Conservation (phyloP, 2,888 invertebrate genomes). For the Actias luna region DNA sequence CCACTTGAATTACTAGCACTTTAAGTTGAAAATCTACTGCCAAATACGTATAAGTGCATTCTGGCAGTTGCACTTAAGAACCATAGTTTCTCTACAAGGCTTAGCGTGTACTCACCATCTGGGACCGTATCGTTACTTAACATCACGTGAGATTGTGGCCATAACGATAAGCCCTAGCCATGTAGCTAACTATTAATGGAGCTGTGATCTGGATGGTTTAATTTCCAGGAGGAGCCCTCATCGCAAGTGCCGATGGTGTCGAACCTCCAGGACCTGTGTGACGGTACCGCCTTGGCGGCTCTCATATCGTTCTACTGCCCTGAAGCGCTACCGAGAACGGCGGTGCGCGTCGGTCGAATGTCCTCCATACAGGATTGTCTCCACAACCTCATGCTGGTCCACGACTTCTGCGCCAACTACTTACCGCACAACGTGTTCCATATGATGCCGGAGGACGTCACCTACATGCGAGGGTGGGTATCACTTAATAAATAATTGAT, state of each 20-base stretch:
- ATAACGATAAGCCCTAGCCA: no score
- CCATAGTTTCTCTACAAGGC: no score
- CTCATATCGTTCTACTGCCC: conserved; percentile 94
- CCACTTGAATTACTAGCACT: no score
- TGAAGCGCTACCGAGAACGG: conserved; percentile 74
- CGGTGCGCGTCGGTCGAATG: conserved; percentile 81
- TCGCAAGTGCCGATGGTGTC: conserved; percentile 86
- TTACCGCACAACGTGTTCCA: conserved; percentile 95
- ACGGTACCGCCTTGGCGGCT: conserved; percentile 93
- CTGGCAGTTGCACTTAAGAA: no score
- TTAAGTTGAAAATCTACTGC: no score
- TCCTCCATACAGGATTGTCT: conserved; percentile 94
- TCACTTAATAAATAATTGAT: neutral
- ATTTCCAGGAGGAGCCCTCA: conserved; percentile 79
- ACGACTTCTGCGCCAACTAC: conserved; percentile 91
- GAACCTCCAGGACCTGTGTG: conserved; percentile 93
- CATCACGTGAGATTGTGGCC: no score
- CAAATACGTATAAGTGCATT: no score
- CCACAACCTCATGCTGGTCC: conserved; percentile 94
- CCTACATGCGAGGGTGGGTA: conserved; percentile 93
- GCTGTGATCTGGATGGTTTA: neutral
- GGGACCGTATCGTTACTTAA: no score
- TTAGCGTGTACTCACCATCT: neutral
- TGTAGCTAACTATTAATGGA: neutral
- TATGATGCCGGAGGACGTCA: conserved; percentile 97